Evolutionary conservation across 2,888 invertebrate species (phyloP), one percentile per base, ranked within the genome.

Genomic region (Boloria euphrosyne): DNA sequence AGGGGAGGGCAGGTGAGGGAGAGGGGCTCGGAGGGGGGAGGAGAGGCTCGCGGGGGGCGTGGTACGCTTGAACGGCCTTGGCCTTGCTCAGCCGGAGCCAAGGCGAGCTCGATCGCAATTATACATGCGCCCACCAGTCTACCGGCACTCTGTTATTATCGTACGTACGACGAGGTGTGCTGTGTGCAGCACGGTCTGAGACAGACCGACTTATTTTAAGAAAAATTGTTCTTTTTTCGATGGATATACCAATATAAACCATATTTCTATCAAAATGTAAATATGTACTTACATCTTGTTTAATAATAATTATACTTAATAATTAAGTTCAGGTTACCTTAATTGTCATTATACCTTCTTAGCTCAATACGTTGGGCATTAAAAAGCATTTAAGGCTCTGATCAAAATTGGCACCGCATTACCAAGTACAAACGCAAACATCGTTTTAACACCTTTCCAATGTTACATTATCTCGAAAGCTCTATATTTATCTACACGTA

Each of bases 41-140:
- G 71, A 55, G 74, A 68, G 73, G 73, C 73, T 69, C 73, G 73
- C 72, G 73, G 71, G 74, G 71, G 67, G 68, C 62, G 78, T 71
- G 74, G 72, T 76, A 75, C 76, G 80, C 74, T 76, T 73, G 76
- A 70, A 74, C 83, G 87, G 82, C 90, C 90, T 90, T 90, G 90
- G 90, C 90, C 90, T 91, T 90, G 90, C 87, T 83, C 89, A 85
- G 75, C 83, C 82, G 84, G 86, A 87, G 89, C 87, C 90, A 88
- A 89, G 90, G 90, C 88, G 89, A 88, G 83, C 83, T 81, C 81
- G 80, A 75, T 79, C 84, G 84, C 86, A 85, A 87, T 88, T 89
- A 89, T 83, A 86, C 84, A 82, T 87, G 89, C 90, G 90, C 87
- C 89, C 87, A 86, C 86, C 80, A 81, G 89, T 89, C 90, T 88